Percentiles rank a stretch among this genome's conserved stretches.
These are phyloP conservation scores for Paralichthys olivaceus DNA, from an alignment of 2,113 vertebrate genomes.

Conservation along the genomic window DNA sequence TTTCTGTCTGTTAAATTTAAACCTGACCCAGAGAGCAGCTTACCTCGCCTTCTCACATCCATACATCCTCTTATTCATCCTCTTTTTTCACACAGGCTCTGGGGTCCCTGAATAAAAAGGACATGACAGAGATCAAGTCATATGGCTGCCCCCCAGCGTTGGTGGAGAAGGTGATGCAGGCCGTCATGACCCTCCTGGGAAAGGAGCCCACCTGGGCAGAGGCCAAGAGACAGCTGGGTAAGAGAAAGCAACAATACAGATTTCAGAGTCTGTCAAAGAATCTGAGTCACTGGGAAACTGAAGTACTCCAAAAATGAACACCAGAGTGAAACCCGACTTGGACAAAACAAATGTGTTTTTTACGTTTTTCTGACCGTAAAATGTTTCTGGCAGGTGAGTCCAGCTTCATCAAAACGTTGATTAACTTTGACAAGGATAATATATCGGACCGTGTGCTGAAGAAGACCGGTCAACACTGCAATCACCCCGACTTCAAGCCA, in stretches of 20 bases:
- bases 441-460: constrained; percentile 90
- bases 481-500: constrained; percentile 87
- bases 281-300: neutral
- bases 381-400: constrained; percentile 82
- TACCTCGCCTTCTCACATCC: neutral
- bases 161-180: constrained; percentile 92
- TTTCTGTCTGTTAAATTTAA: neutral
- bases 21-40: neutral
- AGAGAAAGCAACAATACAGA: constrained; percentile 44
- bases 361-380: neutral
- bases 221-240: constrained; percentile 92
- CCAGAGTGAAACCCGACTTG: too few species aligned
- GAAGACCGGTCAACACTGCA: constrained; percentile 88
- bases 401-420: constrained; percentile 91
- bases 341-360: neutral
- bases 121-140: constrained; percentile 93
- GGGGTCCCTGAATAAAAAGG: constrained; percentile 92
- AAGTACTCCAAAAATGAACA: neutral
- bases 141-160: constrained; percentile 87
- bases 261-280: constrained; percentile 3
- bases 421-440: constrained; percentile 91
- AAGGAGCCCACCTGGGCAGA: constrained; percentile 91
- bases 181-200: constrained; percentile 90
- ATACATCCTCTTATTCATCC: neutral
- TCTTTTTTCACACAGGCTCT: constrained; percentile 80